These are phyloP conservation scores for Lethocerus indicus DNA, from an alignment of 1,140 invertebrate genomes.

Conservation along the genomic window DNA sequence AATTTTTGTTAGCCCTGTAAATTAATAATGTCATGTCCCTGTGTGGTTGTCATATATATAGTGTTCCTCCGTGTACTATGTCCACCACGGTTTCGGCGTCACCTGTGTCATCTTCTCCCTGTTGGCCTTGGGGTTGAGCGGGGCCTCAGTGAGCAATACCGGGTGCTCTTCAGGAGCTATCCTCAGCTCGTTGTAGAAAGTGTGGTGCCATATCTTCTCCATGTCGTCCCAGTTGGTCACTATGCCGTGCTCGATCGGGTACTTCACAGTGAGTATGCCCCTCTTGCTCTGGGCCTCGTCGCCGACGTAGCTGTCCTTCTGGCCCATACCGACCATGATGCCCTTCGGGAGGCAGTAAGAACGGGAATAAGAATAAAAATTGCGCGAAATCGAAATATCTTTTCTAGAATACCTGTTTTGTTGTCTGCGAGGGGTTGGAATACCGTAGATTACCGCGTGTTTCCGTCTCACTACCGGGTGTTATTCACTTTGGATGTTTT, in stretches of 20 bases:
- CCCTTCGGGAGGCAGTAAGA: constrained; percentile 22
- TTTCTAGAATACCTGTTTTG: not conserved
- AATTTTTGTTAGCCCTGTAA: too few species aligned
- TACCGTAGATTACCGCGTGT: too few species aligned
- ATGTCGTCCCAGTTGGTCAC: constrained; percentile 78
- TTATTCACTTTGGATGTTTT: too few species aligned
- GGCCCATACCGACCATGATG: too few species aligned
- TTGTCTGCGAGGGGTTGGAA: too few species aligned
- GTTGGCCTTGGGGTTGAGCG: constrained; percentile 71
- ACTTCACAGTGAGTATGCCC: constrained; percentile 59
- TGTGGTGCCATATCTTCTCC: constrained; percentile 62
- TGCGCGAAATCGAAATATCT: not conserved
- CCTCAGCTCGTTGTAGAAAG: constrained; percentile 65
- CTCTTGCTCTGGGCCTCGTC: constrained; percentile 70
- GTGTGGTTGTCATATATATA: too few species aligned
- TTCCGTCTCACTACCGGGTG: too few species aligned
- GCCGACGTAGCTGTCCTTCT: constrained; percentile 78
- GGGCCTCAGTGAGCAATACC: constrained; percentile 70
- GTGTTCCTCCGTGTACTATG: too few species aligned
- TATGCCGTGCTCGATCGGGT: constrained; percentile 65
- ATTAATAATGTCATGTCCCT: too few species aligned
- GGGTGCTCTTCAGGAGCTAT: constrained; percentile 83
- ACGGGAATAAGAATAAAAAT: too few species aligned
- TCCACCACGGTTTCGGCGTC: too few species aligned
- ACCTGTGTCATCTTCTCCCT: constrained; percentile 77